Evolutionary conservation across 2,888 invertebrate species (phyloP), one percentile per base, ranked within the genome.

Genomic region (Eledona agricola): DNA sequence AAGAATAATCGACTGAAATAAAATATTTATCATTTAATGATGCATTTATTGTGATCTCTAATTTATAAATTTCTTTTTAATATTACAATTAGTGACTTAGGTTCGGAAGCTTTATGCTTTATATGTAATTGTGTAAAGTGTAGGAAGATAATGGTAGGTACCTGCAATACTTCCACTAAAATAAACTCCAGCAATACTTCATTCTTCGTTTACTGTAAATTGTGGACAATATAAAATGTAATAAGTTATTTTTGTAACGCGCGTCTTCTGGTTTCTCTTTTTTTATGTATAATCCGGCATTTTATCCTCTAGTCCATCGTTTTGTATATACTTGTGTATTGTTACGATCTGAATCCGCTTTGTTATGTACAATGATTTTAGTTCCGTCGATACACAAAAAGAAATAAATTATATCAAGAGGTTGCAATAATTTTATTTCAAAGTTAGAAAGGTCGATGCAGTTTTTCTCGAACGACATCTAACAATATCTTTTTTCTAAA

Each of bases 21-120:
- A 29, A 31, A 28, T 26, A 9, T 42, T 31, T 31, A 16, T 28
- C 10, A 29, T 37, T 46, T 46, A 28, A 42, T 43, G 31, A 51
- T 51, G 45, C 43, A 45, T 43, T 54, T 54, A 62, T 57, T 63
- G 64, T 64, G 64, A 64, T 64, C 64, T 64, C 62, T 62, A 61
- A 59, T 62, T 64, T 63, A 51, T 51, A 35, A 42, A 11, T 42
- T 50, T 50, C 9, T 16, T 31, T 43, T 45, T 32, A 25, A 16
- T 25, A 43, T 45, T 23, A 5, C n/a, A 45, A 29, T 37, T 47
- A 45, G 32, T 20, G 9, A 26, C 55, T 52, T 52, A 37, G 38
- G 11, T 23, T 16, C 15, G 28, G n/a, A 35, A 32, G 38, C 43
- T 43, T n/a, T 46, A 25, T 46, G 47, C 46, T 53, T 47, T 40